Evolutionary conservation across 1,140 invertebrate species (phyloP).

Genomic region (Cataglyphis hispanica): DNA sequence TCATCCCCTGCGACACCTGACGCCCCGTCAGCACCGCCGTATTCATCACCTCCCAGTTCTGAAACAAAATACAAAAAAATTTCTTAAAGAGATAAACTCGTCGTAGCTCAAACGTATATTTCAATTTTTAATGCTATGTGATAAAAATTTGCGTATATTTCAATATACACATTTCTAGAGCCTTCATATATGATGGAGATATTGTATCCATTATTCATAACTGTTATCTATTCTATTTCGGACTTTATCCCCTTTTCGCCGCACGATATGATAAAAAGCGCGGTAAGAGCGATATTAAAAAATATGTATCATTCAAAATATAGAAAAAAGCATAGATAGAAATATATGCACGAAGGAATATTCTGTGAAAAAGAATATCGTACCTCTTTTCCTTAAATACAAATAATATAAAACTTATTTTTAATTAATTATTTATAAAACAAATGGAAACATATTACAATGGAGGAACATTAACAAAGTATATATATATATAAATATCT

Average conservation of each 20-base stretch:
- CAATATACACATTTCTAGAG: constrained; percentile 44
- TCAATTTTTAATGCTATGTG: constrained; percentile 46
- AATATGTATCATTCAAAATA: background rate
- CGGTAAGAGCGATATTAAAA: constrained; percentile 43
- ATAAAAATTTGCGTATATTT: constrained; percentile 54
- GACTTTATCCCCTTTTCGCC: constrained; percentile 20
- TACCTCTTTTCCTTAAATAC: no score
- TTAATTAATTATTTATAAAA: no score
- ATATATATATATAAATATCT: background rate
- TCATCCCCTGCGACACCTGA: constrained; percentile 97
- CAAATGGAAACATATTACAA: no score
- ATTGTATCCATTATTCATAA: constrained; percentile 61
- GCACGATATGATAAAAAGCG: background rate
- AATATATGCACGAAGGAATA: background rate
- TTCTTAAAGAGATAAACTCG: background rate
- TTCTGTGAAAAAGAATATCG: background rate
- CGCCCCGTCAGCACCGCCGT: constrained; percentile 97
- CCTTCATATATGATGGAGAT: constrained; percentile 38
- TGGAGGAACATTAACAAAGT: background rate
- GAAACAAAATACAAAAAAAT: constrained; percentile 77
- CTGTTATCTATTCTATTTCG: constrained; percentile 41
- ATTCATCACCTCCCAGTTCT: constrained; percentile 98
- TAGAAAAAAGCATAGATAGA: background rate
- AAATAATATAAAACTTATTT: no score
- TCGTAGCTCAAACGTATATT: constrained; percentile 4